Percentiles rank a stretch among this genome's conserved stretches.
Evolutionary conservation across 2,113 vertebrate species (phyloP).

Genomic region (Mesembrinibis cayennensis): DNA sequence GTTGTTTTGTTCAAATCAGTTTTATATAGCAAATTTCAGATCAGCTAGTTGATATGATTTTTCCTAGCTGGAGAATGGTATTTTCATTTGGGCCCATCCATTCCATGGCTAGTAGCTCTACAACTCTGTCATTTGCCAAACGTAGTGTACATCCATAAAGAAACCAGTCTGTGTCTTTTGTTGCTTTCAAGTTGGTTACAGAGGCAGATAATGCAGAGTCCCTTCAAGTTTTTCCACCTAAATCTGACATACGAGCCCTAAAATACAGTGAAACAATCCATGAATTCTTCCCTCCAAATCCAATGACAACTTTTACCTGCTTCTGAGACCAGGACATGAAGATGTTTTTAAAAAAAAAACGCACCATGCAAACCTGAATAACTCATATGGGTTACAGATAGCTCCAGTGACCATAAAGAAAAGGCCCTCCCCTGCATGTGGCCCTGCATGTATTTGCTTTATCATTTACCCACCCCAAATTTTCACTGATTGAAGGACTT

Average conservation of each 20-base stretch:
- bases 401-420: background rate
- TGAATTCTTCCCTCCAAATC: background rate
- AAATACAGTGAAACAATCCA: background rate
- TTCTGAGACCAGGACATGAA: background rate
- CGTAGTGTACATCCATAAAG: background rate
- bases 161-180: background rate
- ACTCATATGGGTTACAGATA: background rate
- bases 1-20: background rate
- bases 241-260: background rate
- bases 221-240: background rate
- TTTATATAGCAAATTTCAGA: background rate
- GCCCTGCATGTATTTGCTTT: background rate
- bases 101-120: background rate
- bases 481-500: background rate
- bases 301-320: background rate
- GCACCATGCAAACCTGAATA: rapidly evolving
- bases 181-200: background rate
- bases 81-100: background rate
- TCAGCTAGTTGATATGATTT: background rate
- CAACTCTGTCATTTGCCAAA: background rate
- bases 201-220: background rate
- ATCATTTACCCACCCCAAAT: background rate
- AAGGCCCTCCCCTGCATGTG: background rate
- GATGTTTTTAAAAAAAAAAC: background rate
- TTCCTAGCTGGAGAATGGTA: background rate